Evolutionary conservation across 2,797 vertebrate genomes (phyloP).

Genomic region (Clarias laeviceps): DNA sequence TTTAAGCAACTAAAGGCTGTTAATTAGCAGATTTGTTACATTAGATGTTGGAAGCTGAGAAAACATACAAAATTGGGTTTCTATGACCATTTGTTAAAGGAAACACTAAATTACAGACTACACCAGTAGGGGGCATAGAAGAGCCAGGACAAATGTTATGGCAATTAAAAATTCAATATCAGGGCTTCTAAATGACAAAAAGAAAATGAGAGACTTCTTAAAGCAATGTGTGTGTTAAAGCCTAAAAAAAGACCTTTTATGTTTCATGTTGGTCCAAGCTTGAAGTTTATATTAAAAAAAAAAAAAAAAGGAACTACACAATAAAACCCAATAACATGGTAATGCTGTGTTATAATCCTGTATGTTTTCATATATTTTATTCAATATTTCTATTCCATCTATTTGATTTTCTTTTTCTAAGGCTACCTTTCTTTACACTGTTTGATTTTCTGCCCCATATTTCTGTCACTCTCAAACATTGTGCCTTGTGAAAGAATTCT

Average conservation of each 20-base stretch:
- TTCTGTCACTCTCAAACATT: not conserved
- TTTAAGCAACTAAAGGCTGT: no score
- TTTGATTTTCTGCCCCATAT: not conserved
- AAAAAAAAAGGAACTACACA: not conserved
- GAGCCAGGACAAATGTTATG: not conserved
- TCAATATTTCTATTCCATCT: not conserved
- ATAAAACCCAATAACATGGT: not conserved
- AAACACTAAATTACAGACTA: not conserved
- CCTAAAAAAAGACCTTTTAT: not conserved
- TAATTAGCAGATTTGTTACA: no score
- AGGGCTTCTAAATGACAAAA: not conserved
- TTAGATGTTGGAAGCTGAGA: no score
- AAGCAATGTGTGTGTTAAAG: not conserved
- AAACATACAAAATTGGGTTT: no score
- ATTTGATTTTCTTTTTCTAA: not conserved
- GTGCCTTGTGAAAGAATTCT: not conserved
- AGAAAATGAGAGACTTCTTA: not conserved
- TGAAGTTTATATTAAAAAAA: no score
- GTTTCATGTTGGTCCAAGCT: not conserved
- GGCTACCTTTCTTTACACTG: not conserved
- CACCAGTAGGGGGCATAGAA: slow-evolving; percentile 6
- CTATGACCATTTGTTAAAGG: not conserved
- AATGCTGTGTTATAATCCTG: not conserved
- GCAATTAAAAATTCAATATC: not conserved
- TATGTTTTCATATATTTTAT: no score